Evolutionary conservation across 2,797 vertebrate genomes (phyloP).

Genomic region (Adelosebastes latens): DNA sequence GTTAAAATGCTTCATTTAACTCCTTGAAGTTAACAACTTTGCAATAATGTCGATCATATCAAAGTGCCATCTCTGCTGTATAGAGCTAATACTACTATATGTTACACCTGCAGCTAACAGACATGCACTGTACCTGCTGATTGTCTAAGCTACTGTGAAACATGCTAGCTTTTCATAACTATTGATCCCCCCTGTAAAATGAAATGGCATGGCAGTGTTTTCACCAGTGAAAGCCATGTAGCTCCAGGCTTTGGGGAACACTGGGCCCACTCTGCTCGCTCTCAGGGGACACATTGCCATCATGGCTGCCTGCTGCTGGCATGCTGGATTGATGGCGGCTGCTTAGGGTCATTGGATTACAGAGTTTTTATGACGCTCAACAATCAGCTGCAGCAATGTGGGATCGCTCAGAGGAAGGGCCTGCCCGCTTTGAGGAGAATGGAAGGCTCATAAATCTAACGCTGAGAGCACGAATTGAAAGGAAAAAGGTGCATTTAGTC

Average conservation of each 20-base stretch:
- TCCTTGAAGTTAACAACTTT: background rate
- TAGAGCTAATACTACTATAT: background rate
- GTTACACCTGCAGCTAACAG: background rate
- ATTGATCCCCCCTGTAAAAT: slow-evolving; percentile 57
- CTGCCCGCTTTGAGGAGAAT: slow-evolving; percentile 14
- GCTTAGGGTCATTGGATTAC: slow-evolving; percentile 70
- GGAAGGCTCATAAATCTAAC: slow-evolving; percentile 37
- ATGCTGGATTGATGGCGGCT: slow-evolving; percentile 65
- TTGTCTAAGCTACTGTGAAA: slow-evolving; percentile 17
- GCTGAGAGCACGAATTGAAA: background rate
- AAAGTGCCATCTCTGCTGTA: background rate
- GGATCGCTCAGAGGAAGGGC: slow-evolving; percentile 21
- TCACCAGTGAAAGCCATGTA: slow-evolving; percentile 29
- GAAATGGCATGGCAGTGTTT: slow-evolving; percentile 52
- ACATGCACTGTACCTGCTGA: background rate
- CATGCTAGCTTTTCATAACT: slow-evolving; percentile 15
- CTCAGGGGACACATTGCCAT: slow-evolving; percentile 57
- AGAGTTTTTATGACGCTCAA: slow-evolving; percentile 61
- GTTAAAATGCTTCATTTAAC: background rate
- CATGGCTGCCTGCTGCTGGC: slow-evolving; percentile 57
- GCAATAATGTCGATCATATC: background rate
- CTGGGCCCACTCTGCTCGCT: slow-evolving; percentile 17
- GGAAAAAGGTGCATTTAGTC: slow-evolving; percentile 24
- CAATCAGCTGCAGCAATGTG: slow-evolving; percentile 39
- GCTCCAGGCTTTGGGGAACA: slow-evolving; percentile 34